phyloP scores from a whole-genome alignment of 1,140 invertebrate genomes.

The Drosophila punjabiensis region DNA sequence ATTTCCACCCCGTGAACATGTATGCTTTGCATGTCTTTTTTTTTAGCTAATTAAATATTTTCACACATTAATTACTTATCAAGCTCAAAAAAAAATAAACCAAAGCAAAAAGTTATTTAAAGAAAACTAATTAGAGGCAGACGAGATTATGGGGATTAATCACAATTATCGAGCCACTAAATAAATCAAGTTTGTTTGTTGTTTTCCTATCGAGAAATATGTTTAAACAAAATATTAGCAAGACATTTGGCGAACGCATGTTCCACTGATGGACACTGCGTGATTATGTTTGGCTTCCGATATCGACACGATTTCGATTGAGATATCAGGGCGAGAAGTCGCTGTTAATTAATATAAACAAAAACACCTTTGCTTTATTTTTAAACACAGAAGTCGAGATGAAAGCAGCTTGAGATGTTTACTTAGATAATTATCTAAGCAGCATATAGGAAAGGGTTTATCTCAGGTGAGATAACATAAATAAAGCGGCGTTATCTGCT shows the following conservation, averaged over 20 bases:
- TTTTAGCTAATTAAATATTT: conserved; percentile 2
- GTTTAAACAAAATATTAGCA: not conserved
- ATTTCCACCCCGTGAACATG: not conserved
- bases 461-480: conserved; percentile 5
- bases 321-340: not conserved
- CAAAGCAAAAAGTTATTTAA: conserved; percentile 1
- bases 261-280: conserved; percentile 18
- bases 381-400: conserved; percentile 41
- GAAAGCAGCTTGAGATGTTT: conserved; percentile 15
- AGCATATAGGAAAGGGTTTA: not conserved
- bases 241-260: conserved; percentile 3
- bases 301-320: not conserved
- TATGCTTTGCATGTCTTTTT: not conserved
- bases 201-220: not conserved
- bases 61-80: conserved; percentile 10
- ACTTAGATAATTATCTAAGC: not conserved
- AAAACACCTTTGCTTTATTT: not conserved
- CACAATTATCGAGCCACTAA: conserved; percentile 17
- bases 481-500: conserved; percentile 25
- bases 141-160: conserved; percentile 10
- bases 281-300: conserved; percentile 17
- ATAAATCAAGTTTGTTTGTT: conserved; percentile 2
- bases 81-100: not conserved
- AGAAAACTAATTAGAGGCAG: not conserved
- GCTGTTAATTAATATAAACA: not conserved